Evolutionary conservation across 1,140 invertebrate species (phyloP).

Genomic region (Bilobella aurantiaca): DNA sequence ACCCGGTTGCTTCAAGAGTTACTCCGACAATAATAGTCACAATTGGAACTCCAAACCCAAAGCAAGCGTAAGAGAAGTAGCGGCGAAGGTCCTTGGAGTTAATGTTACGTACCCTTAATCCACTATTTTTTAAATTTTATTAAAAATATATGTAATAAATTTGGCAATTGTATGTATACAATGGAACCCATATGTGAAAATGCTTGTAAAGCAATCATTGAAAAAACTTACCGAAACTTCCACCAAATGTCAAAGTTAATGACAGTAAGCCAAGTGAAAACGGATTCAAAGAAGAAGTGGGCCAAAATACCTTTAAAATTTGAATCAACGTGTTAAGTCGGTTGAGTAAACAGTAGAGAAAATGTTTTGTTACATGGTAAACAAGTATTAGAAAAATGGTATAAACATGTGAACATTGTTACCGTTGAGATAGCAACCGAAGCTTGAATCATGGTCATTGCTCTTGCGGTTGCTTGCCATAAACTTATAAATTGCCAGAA

Average conservation of each 20-base stretch:
- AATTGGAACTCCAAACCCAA: constrained; percentile 8
- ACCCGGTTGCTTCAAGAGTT: constrained; percentile 1
- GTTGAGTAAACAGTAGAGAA: too few species aligned
- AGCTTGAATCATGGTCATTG: not conserved
- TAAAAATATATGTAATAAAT: too few species aligned
- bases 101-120: too few species aligned
- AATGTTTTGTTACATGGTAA: too few species aligned
- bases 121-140: too few species aligned
- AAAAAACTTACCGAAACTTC: constrained; percentile 11
- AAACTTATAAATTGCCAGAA: constrained; percentile 19
- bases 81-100: not conserved
- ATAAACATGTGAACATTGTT: too few species aligned
- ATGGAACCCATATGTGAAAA: too few species aligned
- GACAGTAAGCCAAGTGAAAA: constrained; percentile 19
- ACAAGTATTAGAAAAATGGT: too few species aligned
- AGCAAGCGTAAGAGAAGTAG: not conserved
- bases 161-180: too few species aligned
- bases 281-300: constrained; percentile 24
- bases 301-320: constrained; percentile 10
- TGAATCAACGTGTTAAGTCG: too few species aligned
- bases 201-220: not conserved
- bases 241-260: constrained; percentile 22
- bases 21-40: not conserved
- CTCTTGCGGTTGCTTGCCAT: constrained; percentile 1
- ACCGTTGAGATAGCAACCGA: constrained; percentile 2